Conservation (phyloP, 2,113 vertebrate species). For the Gopherus evgoodei region DNA sequence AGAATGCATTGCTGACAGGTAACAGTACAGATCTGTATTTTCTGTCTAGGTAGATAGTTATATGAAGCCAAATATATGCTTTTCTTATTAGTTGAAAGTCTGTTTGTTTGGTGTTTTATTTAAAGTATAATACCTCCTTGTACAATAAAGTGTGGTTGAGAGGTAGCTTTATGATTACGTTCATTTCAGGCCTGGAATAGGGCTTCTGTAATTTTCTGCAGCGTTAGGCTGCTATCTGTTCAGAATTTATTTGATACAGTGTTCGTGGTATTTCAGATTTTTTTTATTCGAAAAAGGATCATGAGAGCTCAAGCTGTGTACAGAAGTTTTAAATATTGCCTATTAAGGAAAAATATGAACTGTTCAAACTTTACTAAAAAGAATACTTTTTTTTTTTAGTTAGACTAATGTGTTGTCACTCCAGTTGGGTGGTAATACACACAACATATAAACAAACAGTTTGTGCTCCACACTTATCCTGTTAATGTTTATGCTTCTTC, state of each 20-base stretch:
- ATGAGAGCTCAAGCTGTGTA: not conserved
- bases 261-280: not conserved
- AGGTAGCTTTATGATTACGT: not conserved
- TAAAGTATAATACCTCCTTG: not conserved
- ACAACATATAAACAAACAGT: conserved; percentile 4
- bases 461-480: conserved; percentile 7
- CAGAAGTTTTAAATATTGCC: not conserved
- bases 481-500: not conserved
- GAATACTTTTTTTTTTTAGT: not conserved
- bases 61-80: not conserved
- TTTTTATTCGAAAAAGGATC: not conserved
- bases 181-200: not conserved
- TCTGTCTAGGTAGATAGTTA: not conserved
- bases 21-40: not conserved
- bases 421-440: not conserved
- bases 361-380: conserved; percentile 17
- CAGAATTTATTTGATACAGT: not conserved
- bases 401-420: not conserved
- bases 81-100: conserved; percentile 36
- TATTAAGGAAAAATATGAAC: conserved; percentile 52
- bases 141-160: conserved; percentile 4
- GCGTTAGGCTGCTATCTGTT: not conserved
- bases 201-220: not conserved
- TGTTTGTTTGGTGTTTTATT: not conserved
- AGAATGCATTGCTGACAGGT: too few species aligned